Conservation (phyloP, 2,888 invertebrate genomes). For the Eilema sororculum region DNA sequence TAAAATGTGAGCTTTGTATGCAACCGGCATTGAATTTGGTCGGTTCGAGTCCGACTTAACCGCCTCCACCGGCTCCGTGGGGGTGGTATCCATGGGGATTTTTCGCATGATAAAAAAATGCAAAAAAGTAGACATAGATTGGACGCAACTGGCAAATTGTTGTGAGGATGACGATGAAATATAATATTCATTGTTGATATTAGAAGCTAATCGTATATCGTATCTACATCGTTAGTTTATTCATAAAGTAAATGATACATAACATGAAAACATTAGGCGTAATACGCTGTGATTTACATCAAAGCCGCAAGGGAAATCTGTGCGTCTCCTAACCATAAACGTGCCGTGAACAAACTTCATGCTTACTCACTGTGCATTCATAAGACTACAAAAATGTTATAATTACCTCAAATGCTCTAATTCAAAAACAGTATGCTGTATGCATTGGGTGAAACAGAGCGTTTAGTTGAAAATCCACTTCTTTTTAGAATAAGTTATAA, state of each 20-base stretch:
- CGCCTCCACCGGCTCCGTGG: too few species aligned
- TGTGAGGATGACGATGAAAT: not conserved
- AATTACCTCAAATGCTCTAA: slow-evolving; percentile 45
- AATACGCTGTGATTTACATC: slow-evolving; percentile 14
- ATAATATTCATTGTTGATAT: not conserved
- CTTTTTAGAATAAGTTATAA: slow-evolving; percentile 16
- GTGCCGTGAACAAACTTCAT: slow-evolving; percentile 7
- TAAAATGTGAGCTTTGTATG: not conserved
- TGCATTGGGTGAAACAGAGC: slow-evolving; percentile 42
- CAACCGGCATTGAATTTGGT: too few species aligned
- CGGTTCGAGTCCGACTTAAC: too few species aligned
- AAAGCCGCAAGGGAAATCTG: slow-evolving; percentile 38
- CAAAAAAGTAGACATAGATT: too few species aligned
- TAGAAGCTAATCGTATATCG: not conserved
- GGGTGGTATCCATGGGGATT: too few species aligned
- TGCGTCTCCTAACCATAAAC: slow-evolving; percentile 18
- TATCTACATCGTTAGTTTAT: too few species aligned
- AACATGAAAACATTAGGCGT: slow-evolving; percentile 8
- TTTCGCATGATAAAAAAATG: too few species aligned
- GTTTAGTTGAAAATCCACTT: slow-evolving; percentile 40
- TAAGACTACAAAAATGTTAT: slow-evolving; percentile 21
- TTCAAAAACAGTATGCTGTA: slow-evolving; percentile 40
- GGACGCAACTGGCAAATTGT: not conserved
- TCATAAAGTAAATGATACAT: slow-evolving; percentile 19
- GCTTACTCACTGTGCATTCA: not conserved